Base-by-base conservation (phyloP, 2,113 vertebrate genomes). In the Callorhinus ursinus region DNA sequence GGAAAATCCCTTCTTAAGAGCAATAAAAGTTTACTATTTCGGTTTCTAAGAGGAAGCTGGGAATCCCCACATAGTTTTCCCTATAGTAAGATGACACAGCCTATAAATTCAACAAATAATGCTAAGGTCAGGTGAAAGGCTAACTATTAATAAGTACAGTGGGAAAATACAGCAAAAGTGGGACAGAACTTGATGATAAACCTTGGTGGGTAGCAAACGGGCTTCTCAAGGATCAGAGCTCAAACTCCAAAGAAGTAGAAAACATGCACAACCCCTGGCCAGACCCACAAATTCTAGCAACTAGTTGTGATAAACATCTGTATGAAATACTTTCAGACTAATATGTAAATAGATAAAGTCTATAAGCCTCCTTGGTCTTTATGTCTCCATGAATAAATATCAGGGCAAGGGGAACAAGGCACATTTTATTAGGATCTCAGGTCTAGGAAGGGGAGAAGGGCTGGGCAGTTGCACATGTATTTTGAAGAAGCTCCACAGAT, bases 1-100 rank as follows among this genome's bases (percentile, higher is more conserved):
- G 72, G 89, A 88, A 97, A 96, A 57, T 81, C 89, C 51, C 77
- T 51, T 90, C 31, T 51, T 36, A 91, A 69, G 31, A 53, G 36
- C 53, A 90, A 63, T 51, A 87, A 22, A 61, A 74, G 15, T 87
- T 92, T 71, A 33, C 15, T 51, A 42, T n/a, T 55, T 84, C 84
- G 51, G 65, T 82, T 94, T 93, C 83, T 77, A 69, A 49, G 74
- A 77, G 42, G 46, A 79, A 95, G 74, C 53, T 92, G 61, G 88
- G 33, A 90, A 88, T 79, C n/a, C 83, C 96, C 85, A 86, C 39
- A 22, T 18, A 79, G 51, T 13, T 90, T 89, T 92, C 76, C 55
- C 57, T 84, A 19, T 72, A 26, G 24, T 57, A 42, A 92, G 26
- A 90, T 46, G n/a, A 74, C 7, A 74, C 7, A 2, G 31, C 4